These are phyloP conservation scores for Hycleus cichorii DNA, from an alignment of 1,140 invertebrate genomes.

Conservation along the genomic window DNA sequence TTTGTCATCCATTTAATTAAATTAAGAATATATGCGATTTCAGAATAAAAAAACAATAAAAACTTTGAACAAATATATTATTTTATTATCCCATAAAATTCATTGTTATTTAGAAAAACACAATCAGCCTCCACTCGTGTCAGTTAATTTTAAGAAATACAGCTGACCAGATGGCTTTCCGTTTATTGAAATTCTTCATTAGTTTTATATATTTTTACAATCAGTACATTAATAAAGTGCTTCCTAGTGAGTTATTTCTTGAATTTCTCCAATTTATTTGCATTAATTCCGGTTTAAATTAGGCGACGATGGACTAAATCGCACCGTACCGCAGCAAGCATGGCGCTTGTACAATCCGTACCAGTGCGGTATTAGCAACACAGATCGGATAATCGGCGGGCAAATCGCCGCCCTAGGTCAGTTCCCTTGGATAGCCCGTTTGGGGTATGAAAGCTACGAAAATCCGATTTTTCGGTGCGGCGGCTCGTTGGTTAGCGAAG, in stretches of 20 bases:
- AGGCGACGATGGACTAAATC: neutral
- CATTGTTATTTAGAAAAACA: too few species aligned
- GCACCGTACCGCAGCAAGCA: neutral
- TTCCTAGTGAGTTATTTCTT: neutral
- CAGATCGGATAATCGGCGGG: conserved; percentile 58
- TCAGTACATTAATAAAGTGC: neutral
- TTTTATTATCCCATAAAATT: too few species aligned
- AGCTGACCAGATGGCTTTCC: too few species aligned
- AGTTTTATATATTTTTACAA: neutral
- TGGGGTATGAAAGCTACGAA: conserved; percentile 49
- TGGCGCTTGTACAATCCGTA: conserved; percentile 19
- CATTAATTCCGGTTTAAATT: neutral
- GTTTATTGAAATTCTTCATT: too few species aligned
- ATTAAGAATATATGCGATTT: too few species aligned
- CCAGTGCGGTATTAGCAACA: conserved; percentile 47
- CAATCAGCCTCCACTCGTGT: too few species aligned
- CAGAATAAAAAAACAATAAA: too few species aligned
- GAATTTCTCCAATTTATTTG: neutral
- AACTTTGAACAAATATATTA: too few species aligned
- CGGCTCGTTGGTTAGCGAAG: conserved; percentile 53
- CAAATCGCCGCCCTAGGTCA: conserved; percentile 50
- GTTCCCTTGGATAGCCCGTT: conserved; percentile 60
- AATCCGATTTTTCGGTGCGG: conserved; percentile 48
- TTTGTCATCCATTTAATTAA: too few species aligned
- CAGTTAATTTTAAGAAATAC: too few species aligned